These are phyloP conservation scores for Glareola pratincola DNA, from an alignment of 2,113 vertebrate species.

Conservation along the genomic window DNA sequence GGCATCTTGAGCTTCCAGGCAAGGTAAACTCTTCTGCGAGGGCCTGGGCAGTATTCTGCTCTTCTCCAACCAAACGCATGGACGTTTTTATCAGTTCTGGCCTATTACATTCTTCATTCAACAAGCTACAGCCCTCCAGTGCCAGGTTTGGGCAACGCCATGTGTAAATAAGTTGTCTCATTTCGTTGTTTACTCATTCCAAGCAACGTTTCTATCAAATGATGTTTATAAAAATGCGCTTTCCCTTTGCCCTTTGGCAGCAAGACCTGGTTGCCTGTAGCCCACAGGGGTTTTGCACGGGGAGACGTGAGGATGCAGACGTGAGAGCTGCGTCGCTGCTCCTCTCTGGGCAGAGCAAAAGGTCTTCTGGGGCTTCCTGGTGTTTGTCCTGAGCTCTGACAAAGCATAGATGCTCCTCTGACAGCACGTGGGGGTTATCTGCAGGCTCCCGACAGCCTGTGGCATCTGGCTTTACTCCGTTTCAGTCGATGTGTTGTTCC, in stretches of 20 bases:
- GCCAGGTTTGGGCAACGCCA: too few relatives aligned
- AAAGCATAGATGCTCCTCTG: not conserved
- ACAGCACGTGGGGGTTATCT: fast-evolving
- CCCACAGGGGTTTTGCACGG: fast-evolving
- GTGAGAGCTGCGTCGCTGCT: fast-evolving
- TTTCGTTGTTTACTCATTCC: not conserved
- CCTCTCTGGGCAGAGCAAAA: not conserved
- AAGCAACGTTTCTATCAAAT: too few relatives aligned
- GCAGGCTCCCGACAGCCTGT: not conserved
- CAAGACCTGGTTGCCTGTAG: not conserved
- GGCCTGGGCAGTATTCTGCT: not conserved
- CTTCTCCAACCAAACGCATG: not conserved
- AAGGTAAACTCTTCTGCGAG: not conserved
- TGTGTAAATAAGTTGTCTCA: too few relatives aligned
- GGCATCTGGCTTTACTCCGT: not conserved
- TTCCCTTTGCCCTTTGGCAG: not conserved
- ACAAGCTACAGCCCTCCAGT: not conserved
- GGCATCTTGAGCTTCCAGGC: not conserved
- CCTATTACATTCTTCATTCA: not conserved
- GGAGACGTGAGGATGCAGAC: not conserved
- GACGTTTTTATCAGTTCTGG: not conserved
- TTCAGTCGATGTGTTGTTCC: not conserved
- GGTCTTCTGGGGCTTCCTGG: not conserved
- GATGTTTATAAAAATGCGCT: not conserved
- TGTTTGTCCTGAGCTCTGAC: not conserved